Conservation (phyloP, 2,888 invertebrate genomes). For the Drosophila mayaguana region DNA sequence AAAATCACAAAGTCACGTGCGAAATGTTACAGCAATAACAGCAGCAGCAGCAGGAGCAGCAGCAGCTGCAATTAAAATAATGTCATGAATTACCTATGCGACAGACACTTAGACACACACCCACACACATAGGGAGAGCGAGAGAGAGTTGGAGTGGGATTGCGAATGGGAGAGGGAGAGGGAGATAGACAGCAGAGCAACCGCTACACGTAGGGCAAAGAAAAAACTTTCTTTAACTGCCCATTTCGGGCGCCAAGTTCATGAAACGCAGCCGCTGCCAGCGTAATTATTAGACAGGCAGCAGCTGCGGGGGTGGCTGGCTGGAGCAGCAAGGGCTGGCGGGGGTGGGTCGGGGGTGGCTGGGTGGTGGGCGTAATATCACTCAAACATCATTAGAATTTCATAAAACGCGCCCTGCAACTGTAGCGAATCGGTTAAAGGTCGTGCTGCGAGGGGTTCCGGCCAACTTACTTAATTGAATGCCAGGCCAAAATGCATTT, state of each 20-base stretch:
- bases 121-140: conserved; percentile 4
- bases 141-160: not conserved
- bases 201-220: conserved; percentile 38
- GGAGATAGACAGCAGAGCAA: conserved; percentile 7
- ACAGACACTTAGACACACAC: conserved; percentile 24
- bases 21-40: conserved; percentile 66
- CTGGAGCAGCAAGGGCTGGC: not conserved
- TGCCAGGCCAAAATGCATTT: conserved; percentile 73
- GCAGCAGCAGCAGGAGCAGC: conserved; percentile 50
- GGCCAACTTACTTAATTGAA: conserved; percentile 72
- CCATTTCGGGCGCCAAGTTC: conserved; percentile 59
- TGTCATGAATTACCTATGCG: conserved; percentile 74
- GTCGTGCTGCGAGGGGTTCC: conserved; percentile 39
- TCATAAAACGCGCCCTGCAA: conserved; percentile 67
- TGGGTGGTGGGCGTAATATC: conserved; percentile 52
- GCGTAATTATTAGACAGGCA: conserved; percentile 42
- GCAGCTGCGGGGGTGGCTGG: conserved; percentile 1
- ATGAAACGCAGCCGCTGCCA: conserved; percentile 68
- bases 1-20: conserved; percentile 82
- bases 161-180: not conserved
- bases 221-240: conserved; percentile 65
- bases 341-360: not conserved
- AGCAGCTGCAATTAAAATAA: conserved; percentile 75
- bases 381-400: conserved; percentile 73
- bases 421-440: conserved; percentile 59